These are phyloP conservation scores for Dendroctonus valens DNA, from an alignment of 1,140 invertebrate species.

Conservation along the genomic window DNA sequence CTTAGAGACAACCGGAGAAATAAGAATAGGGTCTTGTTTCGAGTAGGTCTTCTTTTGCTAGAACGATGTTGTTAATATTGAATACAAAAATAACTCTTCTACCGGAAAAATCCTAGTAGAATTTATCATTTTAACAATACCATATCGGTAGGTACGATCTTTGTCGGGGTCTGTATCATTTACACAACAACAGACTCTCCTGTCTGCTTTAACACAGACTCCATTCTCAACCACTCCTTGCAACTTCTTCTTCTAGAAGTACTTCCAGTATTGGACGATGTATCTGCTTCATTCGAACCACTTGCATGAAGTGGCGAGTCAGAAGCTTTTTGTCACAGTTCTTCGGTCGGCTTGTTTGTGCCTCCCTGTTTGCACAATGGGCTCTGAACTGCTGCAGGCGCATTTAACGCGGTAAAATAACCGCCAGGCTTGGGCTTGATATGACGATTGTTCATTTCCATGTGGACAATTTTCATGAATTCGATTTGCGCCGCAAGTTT, in stretches of 20 bases:
- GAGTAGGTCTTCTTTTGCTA: too few species aligned
- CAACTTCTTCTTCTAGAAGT: slow-evolving; percentile 23
- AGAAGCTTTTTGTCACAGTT: slow-evolving; percentile 39
- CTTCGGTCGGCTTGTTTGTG: slow-evolving; percentile 43
- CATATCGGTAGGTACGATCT: too few species aligned
- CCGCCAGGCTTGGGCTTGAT: slow-evolving; percentile 78
- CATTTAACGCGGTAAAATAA: slow-evolving; percentile 63
- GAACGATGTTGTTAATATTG: too few species aligned
- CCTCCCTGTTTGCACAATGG: slow-evolving; percentile 52
- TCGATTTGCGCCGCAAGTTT: slow-evolving; percentile 88
- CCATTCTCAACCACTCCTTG: slow-evolving; percentile 31
- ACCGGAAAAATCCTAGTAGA: too few species aligned
- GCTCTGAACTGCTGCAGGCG: slow-evolving; percentile 53
- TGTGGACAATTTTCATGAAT: slow-evolving; percentile 89
- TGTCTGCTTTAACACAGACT: slow-evolving; percentile 30
- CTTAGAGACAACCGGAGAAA: too few species aligned
- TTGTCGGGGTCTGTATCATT: neutral
- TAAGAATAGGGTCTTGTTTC: too few species aligned
- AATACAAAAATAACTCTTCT: too few species aligned
- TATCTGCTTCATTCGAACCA: neutral
- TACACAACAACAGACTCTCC: slow-evolving; percentile 31
- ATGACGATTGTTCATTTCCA: slow-evolving; percentile 89
- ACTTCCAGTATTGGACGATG: neutral
- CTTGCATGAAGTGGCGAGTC: neutral
- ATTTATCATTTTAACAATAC: too few species aligned